phyloP scores from a whole-genome alignment of 2,797 vertebrate genomes.

The Intellagama lesueurii region DNA sequence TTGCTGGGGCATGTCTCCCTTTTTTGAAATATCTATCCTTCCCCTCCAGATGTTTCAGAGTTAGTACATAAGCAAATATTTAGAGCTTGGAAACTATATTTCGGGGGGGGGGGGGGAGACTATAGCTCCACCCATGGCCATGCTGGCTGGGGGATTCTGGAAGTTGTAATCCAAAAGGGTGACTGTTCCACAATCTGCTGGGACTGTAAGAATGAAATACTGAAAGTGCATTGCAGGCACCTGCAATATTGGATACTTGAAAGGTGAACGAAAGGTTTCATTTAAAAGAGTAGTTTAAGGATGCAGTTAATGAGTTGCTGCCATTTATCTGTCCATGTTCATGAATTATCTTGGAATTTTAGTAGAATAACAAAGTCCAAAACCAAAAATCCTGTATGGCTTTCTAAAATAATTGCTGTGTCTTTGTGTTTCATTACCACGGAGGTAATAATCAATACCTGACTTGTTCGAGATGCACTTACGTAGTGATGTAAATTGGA shows the following conservation, averaged over 20 bases:
- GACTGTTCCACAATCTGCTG: no score
- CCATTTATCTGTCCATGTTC: not conserved
- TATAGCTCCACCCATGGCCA: no score
- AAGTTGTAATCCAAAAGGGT: no score
- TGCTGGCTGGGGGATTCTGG: no score
- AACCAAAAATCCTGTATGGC: not conserved
- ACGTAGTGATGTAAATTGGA: not conserved
- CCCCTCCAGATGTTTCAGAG: not conserved
- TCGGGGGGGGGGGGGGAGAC: no score
- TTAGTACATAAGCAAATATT: not conserved
- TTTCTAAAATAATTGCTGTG: conserved; percentile 19
- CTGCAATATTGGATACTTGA: not conserved
- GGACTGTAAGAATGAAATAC: not conserved
- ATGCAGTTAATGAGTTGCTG: not conserved
- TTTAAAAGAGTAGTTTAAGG: not conserved
- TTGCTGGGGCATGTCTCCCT: not conserved
- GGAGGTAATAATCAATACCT: conserved; percentile 2
- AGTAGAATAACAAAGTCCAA: not conserved
- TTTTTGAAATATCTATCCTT: not conserved
- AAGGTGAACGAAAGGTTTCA: not conserved
- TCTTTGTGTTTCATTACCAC: conserved; percentile 2
- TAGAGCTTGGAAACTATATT: no score
- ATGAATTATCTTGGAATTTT: not conserved
- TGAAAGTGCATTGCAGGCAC: not conserved
- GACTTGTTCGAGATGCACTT: conserved; percentile 8